Evolutionary conservation across 2,797 vertebrate species (phyloP).

Genomic region (Neostethus bicornis): DNA sequence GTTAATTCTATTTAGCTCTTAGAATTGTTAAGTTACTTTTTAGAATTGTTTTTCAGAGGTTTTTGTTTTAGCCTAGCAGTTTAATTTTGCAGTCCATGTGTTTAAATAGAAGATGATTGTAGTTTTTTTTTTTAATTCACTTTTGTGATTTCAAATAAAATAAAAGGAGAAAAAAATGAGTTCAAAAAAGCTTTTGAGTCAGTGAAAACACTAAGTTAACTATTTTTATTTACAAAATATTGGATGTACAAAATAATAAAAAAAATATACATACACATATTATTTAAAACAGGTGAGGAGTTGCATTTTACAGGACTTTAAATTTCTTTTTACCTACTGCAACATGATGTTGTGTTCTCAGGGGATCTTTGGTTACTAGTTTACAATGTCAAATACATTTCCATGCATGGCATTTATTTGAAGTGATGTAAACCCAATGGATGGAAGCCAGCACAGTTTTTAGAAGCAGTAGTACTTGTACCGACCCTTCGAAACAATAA

Average conservation of each 20-base stretch:
- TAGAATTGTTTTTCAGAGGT: not conserved
- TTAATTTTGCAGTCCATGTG: not conserved
- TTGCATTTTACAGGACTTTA: conserved; percentile 67
- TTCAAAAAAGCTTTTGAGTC: not conserved
- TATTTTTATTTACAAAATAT: conserved; percentile 85
- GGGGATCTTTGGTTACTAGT: conserved; percentile 64
- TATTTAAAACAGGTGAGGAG: conserved; percentile 67
- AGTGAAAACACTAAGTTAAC: conserved; percentile 43
- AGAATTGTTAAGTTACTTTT: no score
- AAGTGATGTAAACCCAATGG: conserved; percentile 23
- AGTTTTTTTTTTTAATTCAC: not conserved
- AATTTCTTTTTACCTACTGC: conserved; percentile 27
- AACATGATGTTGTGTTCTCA: conserved; percentile 20
- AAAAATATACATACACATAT: conserved; percentile 81
- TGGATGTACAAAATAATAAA: conserved; percentile 82
- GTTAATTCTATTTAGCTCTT: no score
- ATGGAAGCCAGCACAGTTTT: conserved; percentile 17
- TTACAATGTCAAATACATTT: conserved; percentile 31
- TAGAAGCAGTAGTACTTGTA: conserved; percentile 20
- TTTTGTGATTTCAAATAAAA: not conserved
- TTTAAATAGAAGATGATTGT: not conserved
- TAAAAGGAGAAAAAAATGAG: not conserved
- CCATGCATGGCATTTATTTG: conserved; percentile 21
- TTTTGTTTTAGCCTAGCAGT: not conserved
- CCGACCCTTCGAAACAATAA: conserved; percentile 25